Evolutionary conservation across 2,888 invertebrate species (phyloP).

Genomic region (Agelastica alni): DNA sequence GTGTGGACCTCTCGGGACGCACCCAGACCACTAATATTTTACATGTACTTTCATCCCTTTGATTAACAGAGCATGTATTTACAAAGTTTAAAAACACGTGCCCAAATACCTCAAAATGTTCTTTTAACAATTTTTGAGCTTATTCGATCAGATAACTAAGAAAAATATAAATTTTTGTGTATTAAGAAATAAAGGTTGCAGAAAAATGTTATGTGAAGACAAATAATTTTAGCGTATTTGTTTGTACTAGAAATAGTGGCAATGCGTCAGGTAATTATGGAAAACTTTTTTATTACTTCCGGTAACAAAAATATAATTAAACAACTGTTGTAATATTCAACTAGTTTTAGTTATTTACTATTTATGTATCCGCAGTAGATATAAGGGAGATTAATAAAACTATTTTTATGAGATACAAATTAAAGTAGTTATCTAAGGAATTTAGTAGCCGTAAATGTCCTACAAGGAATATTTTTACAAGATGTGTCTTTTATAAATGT

Average conservation of each 20-base stretch:
- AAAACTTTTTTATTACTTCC: constrained; percentile 38
- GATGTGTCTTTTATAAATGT: not conserved
- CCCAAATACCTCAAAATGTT: no score
- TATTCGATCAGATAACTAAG: no score
- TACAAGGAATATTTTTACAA: constrained; percentile 41
- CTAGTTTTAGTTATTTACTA: constrained; percentile 28
- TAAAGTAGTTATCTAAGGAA: constrained; percentile 19
- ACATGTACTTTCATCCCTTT: no score
- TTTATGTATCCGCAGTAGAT: constrained; percentile 33
- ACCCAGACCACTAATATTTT: no score
- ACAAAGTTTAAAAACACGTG: no score
- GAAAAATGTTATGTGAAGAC: no score
- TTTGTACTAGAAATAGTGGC: constrained; percentile 1
- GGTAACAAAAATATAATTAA: constrained; percentile 36
- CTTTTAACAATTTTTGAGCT: no score
- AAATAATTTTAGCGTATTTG: no score
- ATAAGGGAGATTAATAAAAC: constrained; percentile 21
- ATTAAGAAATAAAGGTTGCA: no score
- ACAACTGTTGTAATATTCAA: constrained; percentile 24
- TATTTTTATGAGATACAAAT: constrained; percentile 23
- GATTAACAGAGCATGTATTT: no score
- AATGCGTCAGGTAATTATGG: constrained; percentile 18
- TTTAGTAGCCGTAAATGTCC: constrained; percentile 16
- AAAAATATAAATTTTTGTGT: no score
- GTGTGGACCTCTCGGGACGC: no score